phyloP scores from a whole-genome alignment of 2,113 vertebrate species.

The Melanocharis versteri region DNA sequence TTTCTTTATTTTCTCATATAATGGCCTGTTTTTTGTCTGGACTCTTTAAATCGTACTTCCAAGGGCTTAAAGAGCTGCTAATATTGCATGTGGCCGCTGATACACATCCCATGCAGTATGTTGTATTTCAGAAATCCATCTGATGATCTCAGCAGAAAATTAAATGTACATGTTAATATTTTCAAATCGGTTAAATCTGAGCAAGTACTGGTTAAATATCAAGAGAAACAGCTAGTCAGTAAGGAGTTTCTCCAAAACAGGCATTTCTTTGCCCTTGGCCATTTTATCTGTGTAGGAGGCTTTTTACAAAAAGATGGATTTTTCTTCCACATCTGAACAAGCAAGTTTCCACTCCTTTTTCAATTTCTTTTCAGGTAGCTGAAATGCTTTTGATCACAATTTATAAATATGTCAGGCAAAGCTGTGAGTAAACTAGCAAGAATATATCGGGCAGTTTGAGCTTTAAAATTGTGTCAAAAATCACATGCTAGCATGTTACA shows the following conservation, averaged over 20 bases:
- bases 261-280: neutral
- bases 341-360: constrained; percentile 32
- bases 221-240: neutral
- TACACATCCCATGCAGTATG: neutral
- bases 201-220: neutral
- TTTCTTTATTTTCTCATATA: neutral
- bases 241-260: neutral
- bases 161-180: neutral
- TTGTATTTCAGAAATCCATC: neutral
- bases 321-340: constrained; percentile 13
- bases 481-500: neutral
- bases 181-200: neutral
- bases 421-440: neutral
- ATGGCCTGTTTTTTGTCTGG: neutral
- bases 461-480: neutral
- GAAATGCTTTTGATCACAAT: constrained; percentile 38
- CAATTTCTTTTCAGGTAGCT: constrained; percentile 28
- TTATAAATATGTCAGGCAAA: constrained; percentile 43
- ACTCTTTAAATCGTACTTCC: neutral
- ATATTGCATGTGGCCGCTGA: neutral
- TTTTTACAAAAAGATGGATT: neutral
- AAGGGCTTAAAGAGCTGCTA: neutral
- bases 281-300: neutral
- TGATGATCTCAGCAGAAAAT: neutral
- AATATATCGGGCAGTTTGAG: neutral